Base-by-base conservation (phyloP, 1,140 invertebrate genomes). In the Stegodyphus dumicola region DNA sequence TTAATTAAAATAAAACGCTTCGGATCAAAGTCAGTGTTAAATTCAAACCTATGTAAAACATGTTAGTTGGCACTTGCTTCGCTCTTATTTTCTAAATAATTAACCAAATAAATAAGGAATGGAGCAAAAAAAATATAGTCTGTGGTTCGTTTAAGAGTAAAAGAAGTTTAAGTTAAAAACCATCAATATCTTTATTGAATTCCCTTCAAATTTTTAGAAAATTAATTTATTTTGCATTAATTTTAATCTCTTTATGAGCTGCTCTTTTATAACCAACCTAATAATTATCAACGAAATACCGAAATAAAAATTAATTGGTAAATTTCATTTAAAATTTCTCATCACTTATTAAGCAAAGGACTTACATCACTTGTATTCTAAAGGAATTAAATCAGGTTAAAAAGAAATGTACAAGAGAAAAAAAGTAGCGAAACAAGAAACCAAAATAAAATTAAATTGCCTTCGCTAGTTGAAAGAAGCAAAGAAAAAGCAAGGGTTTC, bases 1-100 rank as follows among this genome's bases (percentile, higher is more conserved):
- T 79, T 79, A 79, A 79, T 79, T 71, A 79, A 79, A 79, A 70
- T 79, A 79, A 79, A 79, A 79, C 67, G 65, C 54, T 79, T 79
- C 77, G 52, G 65, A 79, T 79, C 67, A 79, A 79, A 79, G 65
- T 79, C 77, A 79, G 56, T 79, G 49, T 51, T 60, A 70, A 79
- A 70, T 79, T 56, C 51, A 18, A 79, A 49, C 65, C 10, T 15
- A 65, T 65, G 56, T 70, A 79, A 79, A 79, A 79, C 77, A 70
- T 70, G 53, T 79, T 64, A 79, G 53, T 51, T 60, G 56, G 65
- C 54, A 18, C 53, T 69, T 52, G 13, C 53, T 79, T 79, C 67
- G 48, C 65, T 67, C 70, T 79, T 79, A 79, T 79, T 79, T 69
- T 79, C 77, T 69, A 79, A 79, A 79, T 79, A 79, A 79, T 79